Evolutionary conservation across 2,113 vertebrate genomes (phyloP).

Genomic region (Pelecanus crispus): DNA sequence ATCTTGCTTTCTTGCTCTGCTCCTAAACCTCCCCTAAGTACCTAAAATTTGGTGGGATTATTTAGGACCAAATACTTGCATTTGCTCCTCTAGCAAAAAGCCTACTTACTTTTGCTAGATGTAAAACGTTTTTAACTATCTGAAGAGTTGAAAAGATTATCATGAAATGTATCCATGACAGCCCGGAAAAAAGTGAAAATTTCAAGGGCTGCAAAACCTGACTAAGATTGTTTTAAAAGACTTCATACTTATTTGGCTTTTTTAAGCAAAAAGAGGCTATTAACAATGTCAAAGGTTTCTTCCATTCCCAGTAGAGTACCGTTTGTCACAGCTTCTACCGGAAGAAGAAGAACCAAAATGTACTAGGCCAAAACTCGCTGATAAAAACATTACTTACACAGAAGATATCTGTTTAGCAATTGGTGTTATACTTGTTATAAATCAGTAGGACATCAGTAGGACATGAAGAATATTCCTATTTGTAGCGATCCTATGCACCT

Average conservation of each 20-base stretch:
- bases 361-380: neutral
- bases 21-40: neutral
- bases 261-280: neutral
- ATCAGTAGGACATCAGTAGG: neutral
- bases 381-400: neutral
- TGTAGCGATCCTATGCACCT: neutral
- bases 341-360: neutral
- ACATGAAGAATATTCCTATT: neutral
- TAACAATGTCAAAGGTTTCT: neutral
- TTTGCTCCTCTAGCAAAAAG: neutral
- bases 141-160: neutral
- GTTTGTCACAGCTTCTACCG: neutral
- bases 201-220: neutral
- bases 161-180: neutral
- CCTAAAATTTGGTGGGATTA: neutral
- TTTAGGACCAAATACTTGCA: neutral
- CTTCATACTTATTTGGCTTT: neutral
- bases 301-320: neutral
- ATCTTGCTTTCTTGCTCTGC: neutral
- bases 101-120: neutral
- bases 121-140: neutral
- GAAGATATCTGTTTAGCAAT: neutral
- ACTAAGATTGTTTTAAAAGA: neutral
- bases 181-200: neutral
- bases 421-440: neutral